A percentile compares a stretch with the other conserved stretches of the same genome.
Conservation (phyloP, 2,113 vertebrate genomes). For the Aegithalos caudatus region DNA sequence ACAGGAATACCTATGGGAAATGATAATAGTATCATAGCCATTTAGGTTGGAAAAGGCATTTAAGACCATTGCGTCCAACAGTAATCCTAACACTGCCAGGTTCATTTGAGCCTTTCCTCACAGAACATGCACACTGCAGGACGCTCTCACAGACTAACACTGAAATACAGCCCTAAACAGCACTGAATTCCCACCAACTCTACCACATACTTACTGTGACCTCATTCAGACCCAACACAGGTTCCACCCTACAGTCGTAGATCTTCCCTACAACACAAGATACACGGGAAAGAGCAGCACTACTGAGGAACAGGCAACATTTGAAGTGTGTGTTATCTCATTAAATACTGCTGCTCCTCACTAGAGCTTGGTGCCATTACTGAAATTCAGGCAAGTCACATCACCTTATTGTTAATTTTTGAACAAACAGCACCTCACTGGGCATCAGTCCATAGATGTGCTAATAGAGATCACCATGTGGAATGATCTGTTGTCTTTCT, state of each 20-base stretch:
- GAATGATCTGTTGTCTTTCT: not conserved
- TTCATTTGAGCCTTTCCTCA: not conserved
- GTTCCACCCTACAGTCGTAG: fast-evolving
- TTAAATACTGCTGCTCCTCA: not conserved
- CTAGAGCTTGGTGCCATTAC: not conserved
- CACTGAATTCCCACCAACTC: not conserved
- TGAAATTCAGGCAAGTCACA: not conserved
- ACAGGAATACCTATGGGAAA: not conserved
- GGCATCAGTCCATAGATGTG: not conserved
- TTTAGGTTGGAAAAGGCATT: not conserved
- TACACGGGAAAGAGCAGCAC: not conserved
- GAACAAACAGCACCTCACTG: not conserved
- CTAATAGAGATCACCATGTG: not conserved
- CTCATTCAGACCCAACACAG: not conserved
- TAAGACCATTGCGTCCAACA: not conserved
- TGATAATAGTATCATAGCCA: not conserved
- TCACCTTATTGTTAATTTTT: not conserved
- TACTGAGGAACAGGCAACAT: not conserved
- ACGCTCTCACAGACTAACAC: not conserved
- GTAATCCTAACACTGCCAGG: not conserved
- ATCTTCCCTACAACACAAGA: not conserved
- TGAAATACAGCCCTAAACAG: not conserved
- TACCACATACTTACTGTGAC: not conserved
- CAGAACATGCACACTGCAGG: not conserved
- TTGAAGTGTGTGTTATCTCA: not conserved